A percentile compares a stretch with the other conserved stretches of the same genome.
phyloP scores from a whole-genome alignment of 2,797 vertebrate genomes.

The Hemitrygon akajei region DNA sequence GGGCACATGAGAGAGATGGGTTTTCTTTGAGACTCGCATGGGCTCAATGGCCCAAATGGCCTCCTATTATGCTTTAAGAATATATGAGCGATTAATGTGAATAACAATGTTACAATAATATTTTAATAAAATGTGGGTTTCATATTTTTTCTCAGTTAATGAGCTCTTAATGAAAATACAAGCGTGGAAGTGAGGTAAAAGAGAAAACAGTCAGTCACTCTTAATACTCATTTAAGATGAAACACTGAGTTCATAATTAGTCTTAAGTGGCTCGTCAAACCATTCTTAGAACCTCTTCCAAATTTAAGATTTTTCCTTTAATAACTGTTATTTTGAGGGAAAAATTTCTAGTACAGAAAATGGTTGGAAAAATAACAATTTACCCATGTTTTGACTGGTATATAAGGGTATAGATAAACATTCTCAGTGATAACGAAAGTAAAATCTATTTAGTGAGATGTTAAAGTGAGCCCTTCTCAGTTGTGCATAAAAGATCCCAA shows the following conservation, averaged over 20 bases:
- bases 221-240: background rate
- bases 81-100: background rate
- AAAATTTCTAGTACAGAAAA: background rate
- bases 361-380: background rate
- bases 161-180: background rate
- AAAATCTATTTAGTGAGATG: background rate
- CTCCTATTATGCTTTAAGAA: too few species aligned
- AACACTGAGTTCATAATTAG: background rate
- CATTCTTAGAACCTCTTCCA: background rate
- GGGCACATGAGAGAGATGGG: too few species aligned
- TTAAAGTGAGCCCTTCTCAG: background rate
- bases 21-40: too few species aligned
- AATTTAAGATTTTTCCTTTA: background rate
- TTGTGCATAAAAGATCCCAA: background rate
- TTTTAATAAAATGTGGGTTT: background rate
- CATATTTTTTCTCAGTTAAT: background rate
- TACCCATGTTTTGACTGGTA: background rate
- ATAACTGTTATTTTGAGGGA: background rate
- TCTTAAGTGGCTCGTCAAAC: background rate
- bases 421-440: background rate
- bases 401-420: background rate
- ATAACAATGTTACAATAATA: background rate
- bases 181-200: background rate
- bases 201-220: background rate
- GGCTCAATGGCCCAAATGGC: too few species aligned